Conservation (phyloP, 2,797 vertebrate genomes). For the Pipistrellus pygmaeus region DNA sequence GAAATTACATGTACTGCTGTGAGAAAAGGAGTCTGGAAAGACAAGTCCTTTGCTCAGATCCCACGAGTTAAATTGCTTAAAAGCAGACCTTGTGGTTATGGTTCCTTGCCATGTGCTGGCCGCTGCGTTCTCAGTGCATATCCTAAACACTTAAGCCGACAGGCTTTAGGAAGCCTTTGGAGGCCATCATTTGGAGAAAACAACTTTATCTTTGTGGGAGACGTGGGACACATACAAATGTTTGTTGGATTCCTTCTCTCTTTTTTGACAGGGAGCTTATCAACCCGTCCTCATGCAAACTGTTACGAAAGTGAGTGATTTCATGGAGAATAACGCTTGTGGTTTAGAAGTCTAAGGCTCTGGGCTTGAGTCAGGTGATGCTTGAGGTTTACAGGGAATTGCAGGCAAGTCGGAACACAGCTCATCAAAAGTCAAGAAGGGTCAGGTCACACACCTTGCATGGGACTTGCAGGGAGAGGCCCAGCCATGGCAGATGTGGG, state of each 20-base stretch:
- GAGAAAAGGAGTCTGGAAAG: constrained; percentile 75
- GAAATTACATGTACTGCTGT: constrained; percentile 55
- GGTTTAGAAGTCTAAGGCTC: neutral
- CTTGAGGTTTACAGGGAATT: neutral
- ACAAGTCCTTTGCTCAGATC: constrained; percentile 22
- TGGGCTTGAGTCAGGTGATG: neutral
- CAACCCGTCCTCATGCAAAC: constrained; percentile 41
- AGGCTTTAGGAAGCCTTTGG: constrained; percentile 64
- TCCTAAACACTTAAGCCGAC: constrained; percentile 38
- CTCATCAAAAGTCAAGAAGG: neutral
- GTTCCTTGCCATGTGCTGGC: neutral
- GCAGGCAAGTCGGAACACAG: neutral
- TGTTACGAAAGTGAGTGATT: neutral
- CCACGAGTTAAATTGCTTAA: constrained; percentile 51
- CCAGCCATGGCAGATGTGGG: neutral
- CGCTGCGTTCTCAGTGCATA: neutral
- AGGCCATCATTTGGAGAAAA: constrained; percentile 45
- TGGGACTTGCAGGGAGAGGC: neutral
- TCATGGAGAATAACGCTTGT: neutral
- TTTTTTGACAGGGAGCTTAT: constrained; percentile 52
- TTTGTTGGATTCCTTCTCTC: constrained; percentile 46
- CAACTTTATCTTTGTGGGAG: constrained; percentile 72
- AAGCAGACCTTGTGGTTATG: neutral
- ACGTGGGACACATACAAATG: neutral
- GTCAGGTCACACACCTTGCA: too few species aligned